Base-by-base conservation (phyloP, 2,888 invertebrate genomes). In the Hermodice carunculata region DNA sequence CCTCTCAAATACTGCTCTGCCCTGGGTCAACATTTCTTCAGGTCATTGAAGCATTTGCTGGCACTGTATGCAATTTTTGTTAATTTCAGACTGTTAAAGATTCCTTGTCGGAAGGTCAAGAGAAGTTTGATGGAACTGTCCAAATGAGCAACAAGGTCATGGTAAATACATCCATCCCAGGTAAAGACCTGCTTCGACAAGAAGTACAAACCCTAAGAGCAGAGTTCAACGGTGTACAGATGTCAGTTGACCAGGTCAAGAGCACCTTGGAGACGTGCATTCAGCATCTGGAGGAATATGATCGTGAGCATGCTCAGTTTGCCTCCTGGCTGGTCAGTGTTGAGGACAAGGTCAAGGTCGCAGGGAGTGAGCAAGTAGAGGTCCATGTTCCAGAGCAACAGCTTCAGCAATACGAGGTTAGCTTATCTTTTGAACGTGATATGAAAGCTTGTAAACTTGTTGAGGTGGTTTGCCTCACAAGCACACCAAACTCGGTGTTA, bases 151-250 rank as follows among this genome's bases (percentile, higher is more conserved):
- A 42, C 5, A 5, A 5, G 1, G 65, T 68, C 28, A 17, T 14
- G 22, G 32, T 31, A 19, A 19, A 32, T 34, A 66, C 65, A 2
- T 65, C 68, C 0, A 19, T 48, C 3, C 24, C 59, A 28, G 68
- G 68, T 31, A 49, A 51, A 14, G 61, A 59, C 24, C 44, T 57
- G 17, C 46, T 66, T 48, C 46, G 43, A 14, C 65, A 66, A 40
- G 65, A 66, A 26, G 66, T 69, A 60, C 40, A 64, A 31, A 42
- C 67, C 34, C 66, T 69, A 14, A 51, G 53, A 28, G 59, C 59
- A 2, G 66, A 67, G 32, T 26, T 62, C 19, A 34, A 49, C 26
- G n/a, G n/a, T 14, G 53, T 69, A 17, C 19, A 54, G 14, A 29
- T 22, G 22, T 24, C 37, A 11, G 22, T 51, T 8, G 22, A 28